phyloP scores from a whole-genome alignment of 2,113 vertebrate species.

The Oenanthe melanoleuca region DNA sequence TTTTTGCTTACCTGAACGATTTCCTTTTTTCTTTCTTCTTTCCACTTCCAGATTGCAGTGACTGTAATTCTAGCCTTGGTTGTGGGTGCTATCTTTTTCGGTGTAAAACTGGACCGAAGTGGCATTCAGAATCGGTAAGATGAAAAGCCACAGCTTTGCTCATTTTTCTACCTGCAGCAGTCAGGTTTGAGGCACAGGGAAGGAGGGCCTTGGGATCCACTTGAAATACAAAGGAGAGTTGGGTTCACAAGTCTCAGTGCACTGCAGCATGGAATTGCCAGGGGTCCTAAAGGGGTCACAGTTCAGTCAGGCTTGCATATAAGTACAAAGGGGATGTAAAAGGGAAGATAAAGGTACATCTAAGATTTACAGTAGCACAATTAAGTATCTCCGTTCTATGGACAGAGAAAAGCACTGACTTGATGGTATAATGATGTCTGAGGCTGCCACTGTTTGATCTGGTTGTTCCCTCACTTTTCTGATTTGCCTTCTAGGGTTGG shows the following conservation, averaged over 20 bases:
- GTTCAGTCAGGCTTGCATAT: neutral
- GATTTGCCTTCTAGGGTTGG: conserved; percentile 60
- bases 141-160: neutral
- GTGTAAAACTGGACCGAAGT: conserved; percentile 51
- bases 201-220: neutral
- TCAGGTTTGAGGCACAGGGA: neutral
- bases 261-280: neutral
- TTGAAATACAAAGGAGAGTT: neutral
- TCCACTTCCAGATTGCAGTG: conserved; percentile 54
- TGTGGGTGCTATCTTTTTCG: conserved; percentile 70
- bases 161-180: neutral
- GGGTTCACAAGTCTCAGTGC: neutral
- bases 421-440: neutral
- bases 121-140: conserved; percentile 73
- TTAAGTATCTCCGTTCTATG: neutral
- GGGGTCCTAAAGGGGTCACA: neutral
- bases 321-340: neutral
- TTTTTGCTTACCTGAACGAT: neutral
- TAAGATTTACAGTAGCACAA: neutral
- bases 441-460: neutral
- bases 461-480: neutral
- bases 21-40: neutral
- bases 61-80: conserved; percentile 44
- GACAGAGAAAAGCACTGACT: neutral
- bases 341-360: neutral